Base-by-base conservation (phyloP, 2,797 vertebrate genomes). In the Moxostoma hubbsi region DNA sequence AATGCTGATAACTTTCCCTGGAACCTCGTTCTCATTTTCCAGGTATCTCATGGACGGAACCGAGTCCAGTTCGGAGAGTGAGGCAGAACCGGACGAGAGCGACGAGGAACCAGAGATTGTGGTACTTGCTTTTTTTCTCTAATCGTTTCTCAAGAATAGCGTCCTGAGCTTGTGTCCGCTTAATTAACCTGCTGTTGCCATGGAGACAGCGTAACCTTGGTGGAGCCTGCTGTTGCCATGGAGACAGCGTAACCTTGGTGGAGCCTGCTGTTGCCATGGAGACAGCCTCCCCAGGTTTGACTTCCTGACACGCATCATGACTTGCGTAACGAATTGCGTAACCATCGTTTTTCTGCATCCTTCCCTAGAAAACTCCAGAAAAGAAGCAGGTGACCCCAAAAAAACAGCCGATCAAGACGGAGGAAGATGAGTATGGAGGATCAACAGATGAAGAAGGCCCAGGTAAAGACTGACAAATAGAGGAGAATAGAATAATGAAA, bases 41-140 rank as follows among this genome's bases (percentile, higher is more conserved):
- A 97, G 96, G 76, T 97, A 96, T 88, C 90, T 96, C 89, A 95
- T 97, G 93, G 94, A 93, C 16, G 92, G 94, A 36, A 90, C 88
- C 0, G 93, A 94, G 75, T 95, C 94, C 0, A 94, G 93, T 83
- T 95, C 95, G 0, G 96, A 94, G 0, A 93, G 93, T 0, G 94
- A 94, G 58, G 91, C 24, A 24, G 2, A 24, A 24, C 24, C 24
- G 24, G 24, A 24, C 2, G 24, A 24, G 24, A 24, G 24, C 24
- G 24, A 24, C 24, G 24, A 24, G 24, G 24, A 24, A 24, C 24
- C 85, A 66, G 94, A 90, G 92, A 95, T 1, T 88, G 92, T 57
- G 92, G 24, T 24, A 24, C 1, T 24, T 24, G 24, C 24, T 24
- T 24, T 24, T 24, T 24, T 24, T 24, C 2, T 24, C 2, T 6